Evolutionary conservation across 2,888 invertebrate genomes (phyloP).

Genomic region (Amphipoea lucens): DNA sequence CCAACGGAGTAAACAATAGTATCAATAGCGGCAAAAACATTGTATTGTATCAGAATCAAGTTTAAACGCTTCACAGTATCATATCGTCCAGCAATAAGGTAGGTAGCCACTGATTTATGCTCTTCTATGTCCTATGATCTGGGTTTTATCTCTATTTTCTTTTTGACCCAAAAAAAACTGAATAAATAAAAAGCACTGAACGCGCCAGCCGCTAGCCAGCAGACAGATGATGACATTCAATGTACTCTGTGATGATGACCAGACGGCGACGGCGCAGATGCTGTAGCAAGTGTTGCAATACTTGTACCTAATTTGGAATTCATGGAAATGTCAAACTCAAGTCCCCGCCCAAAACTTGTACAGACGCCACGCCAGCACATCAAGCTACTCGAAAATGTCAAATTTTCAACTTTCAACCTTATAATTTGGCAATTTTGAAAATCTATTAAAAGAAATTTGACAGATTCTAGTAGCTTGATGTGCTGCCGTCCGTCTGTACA

Average conservation of each 20-base stretch:
- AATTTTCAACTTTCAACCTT: too few relatives aligned
- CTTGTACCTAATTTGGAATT: background rate
- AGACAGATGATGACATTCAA: too few relatives aligned
- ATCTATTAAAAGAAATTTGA: too few relatives aligned
- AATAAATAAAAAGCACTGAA: background rate
- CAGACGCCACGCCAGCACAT: too few relatives aligned
- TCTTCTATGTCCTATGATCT: background rate
- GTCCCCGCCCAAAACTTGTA: too few relatives aligned
- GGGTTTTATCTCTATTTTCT: conserved; percentile 1
- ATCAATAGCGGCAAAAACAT: conserved; percentile 51
- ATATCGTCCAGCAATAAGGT: background rate
- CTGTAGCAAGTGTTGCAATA: background rate
- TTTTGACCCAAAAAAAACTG: too few relatives aligned
- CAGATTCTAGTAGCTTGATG: too few relatives aligned
- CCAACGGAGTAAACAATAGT: conserved; percentile 65
- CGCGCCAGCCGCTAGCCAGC: background rate
- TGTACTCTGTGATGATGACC: too few relatives aligned
- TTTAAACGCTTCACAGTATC: conserved; percentile 15
- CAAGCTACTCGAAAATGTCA: too few relatives aligned
- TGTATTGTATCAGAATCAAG: conserved; percentile 28
- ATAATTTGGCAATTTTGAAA: too few relatives aligned
- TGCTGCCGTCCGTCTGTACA: too few relatives aligned
- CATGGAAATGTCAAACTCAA: background rate
- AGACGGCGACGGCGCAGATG: background rate
- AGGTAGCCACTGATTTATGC: too few relatives aligned